Evolutionary conservation across 2,888 invertebrate genomes (phyloP), one percentile per base, ranked within the genome.

Genomic region (Cheilosia impressa): DNA sequence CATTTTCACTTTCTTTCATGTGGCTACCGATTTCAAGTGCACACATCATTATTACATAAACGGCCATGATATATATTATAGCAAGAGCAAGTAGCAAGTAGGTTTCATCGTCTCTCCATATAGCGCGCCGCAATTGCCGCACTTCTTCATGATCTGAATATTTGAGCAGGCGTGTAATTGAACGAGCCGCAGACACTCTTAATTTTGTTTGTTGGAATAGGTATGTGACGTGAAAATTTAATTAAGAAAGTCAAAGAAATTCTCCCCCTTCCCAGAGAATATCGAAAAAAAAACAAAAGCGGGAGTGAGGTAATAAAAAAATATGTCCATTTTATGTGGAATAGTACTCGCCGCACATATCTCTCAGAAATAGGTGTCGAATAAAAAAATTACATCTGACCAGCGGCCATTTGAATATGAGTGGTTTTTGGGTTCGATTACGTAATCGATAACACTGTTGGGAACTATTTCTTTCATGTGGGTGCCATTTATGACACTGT

Each of bases 171-270:
- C 62, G 27, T 62, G 60, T 43, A 60, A 41, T 60, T 24, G 9
- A 62, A 5, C 41, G 43, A 24, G 7, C 58, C 4, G 22, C 22
- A 24, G 45, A 3, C 27, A 60, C 43, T 60, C 17, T 45, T 45
- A 45, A 62, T 62, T 58, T 58, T 58, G 38, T 57, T 13, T 17
- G 2, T 17, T 10, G 19, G 38, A 38, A 13, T 38, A 13, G 38
- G 13, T 13, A 45, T 62, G 62, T 62, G 62, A 62, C n/a, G 62
- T 43, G 62, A 62, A 62, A 62, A 19, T 58, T 13, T 58, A 58
- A 57, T 38, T n/a, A 19, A 22, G 34, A 38, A 47, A 19, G 10
- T 47, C 47, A 1, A 38, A 58, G n/a, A 58, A 38, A 15, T 24
- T 22, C 41, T 19, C 41, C 17, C n/a, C 58, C 13, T 15, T 13